A percentile compares a stretch with the other conserved stretches of the same genome.
Conservation (phyloP, 1,140 invertebrate genomes). For the Cotesia glomerata region DNA sequence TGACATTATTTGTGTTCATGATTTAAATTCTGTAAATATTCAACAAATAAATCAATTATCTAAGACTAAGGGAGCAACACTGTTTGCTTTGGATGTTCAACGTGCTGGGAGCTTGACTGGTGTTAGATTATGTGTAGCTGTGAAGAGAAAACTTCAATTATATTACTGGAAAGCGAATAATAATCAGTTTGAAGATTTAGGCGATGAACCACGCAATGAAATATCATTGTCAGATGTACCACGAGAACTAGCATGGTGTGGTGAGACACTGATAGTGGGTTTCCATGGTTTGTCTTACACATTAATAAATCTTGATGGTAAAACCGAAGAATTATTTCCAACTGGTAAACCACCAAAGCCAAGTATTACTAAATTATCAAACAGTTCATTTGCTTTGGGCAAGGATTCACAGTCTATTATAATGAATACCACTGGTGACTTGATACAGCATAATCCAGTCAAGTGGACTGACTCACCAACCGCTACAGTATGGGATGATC, state of each 20-base stretch:
- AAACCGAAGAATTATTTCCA: conserved; percentile 82
- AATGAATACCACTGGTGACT: conserved; percentile 76
- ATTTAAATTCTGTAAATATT: conserved; percentile 82
- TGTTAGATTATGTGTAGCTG: conserved; percentile 86
- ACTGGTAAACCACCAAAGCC: conserved; percentile 87
- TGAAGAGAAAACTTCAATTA: conserved; percentile 85
- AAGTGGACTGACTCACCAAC: conserved; percentile 85
- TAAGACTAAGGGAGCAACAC: conserved; percentile 85
- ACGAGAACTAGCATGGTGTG: conserved; percentile 78
- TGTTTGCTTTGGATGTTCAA: conserved; percentile 85
- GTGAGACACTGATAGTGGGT: conserved; percentile 55
- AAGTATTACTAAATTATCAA: conserved; percentile 75
- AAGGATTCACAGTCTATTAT: conserved; percentile 86
- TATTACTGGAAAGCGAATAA: conserved; percentile 85
- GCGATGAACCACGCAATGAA: conserved; percentile 61
- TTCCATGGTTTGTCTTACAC: conserved; percentile 60
- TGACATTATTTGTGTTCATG: conserved; percentile 84
- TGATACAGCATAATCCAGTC: conserved; percentile 73
- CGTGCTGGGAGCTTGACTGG: conserved; percentile 71
- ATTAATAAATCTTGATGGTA: conserved; percentile 62
- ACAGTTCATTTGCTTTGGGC: conserved; percentile 77
- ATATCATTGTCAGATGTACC: conserved; percentile 85
- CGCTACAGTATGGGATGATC: conserved; percentile 88
- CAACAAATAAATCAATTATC: conserved; percentile 75
- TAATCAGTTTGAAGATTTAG: conserved; percentile 78